phyloP scores from a whole-genome alignment of 2,888 invertebrate species.

The Metopia argyrocephala region DNA sequence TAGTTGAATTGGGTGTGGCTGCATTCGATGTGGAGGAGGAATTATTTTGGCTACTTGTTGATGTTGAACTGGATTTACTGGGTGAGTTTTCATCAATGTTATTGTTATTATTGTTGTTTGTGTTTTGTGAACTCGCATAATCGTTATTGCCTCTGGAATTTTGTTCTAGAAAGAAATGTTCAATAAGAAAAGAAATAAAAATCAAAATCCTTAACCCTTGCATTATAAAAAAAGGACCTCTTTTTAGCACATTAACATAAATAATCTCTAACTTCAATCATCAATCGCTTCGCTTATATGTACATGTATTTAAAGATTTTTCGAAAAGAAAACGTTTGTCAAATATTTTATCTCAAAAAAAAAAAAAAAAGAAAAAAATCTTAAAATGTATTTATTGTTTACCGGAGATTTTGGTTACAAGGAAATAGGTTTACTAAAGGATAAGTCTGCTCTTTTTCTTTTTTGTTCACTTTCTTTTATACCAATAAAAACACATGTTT shows the following conservation, averaged over 20 bases:
- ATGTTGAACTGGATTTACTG: slow-evolving; percentile 68
- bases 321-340: slow-evolving; percentile 13
- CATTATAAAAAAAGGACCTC: slow-evolving; percentile 2
- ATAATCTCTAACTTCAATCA: slow-evolving; percentile 57
- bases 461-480: slow-evolving; percentile 7
- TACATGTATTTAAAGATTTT: slow-evolving; percentile 20
- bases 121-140: slow-evolving; percentile 68
- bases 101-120: slow-evolving; percentile 63
- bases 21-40: slow-evolving; percentile 50
- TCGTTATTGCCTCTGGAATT: slow-evolving; percentile 72
- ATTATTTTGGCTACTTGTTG: slow-evolving; percentile 57
- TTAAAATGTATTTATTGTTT: slow-evolving; percentile 61
- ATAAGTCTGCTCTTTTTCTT: slow-evolving; percentile 48
- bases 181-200: not conserved
- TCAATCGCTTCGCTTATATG: slow-evolving; percentile 43
- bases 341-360: slow-evolving; percentile 43
- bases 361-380: too few species aligned
- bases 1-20: slow-evolving; percentile 50
- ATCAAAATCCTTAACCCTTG: slow-evolving; percentile 49
- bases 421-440: slow-evolving; percentile 58
- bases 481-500: slow-evolving; percentile 51
- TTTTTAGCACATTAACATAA: slow-evolving; percentile 57
- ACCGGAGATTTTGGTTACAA: slow-evolving; percentile 59
- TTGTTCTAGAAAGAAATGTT: slow-evolving; percentile 68
- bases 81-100: slow-evolving; percentile 74